Evolutionary conservation across 2,113 vertebrate species (phyloP).

Genomic region (Corythaixoides concolor): DNA sequence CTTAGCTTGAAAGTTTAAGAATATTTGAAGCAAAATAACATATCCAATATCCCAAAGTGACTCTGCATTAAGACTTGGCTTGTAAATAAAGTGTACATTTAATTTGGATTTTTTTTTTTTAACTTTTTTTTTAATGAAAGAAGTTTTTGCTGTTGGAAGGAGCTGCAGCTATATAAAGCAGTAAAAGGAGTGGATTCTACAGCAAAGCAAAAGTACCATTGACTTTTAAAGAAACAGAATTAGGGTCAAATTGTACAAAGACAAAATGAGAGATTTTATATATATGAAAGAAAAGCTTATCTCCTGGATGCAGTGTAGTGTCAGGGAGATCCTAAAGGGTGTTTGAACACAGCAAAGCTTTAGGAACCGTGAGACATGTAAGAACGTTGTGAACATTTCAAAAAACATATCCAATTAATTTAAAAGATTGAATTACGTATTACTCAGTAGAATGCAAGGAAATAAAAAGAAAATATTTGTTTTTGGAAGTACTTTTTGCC

Average conservation of each 20-base stretch:
- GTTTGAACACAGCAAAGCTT: background rate
- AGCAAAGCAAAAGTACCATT: background rate
- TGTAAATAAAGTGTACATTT: background rate
- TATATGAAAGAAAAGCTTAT: background rate
- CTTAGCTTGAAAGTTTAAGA: constrained; percentile 14
- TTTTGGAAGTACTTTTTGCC: background rate
- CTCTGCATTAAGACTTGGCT: background rate
- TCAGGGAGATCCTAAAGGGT: background rate
- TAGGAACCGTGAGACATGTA: background rate
- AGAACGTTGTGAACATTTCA: background rate
- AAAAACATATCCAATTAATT: constrained; percentile 9
- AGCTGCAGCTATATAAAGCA: background rate
- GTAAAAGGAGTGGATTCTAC: background rate
- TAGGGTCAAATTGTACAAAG: background rate
- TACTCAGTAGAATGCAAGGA: constrained; percentile 11
- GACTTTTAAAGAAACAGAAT: background rate
- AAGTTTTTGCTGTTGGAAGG: background rate
- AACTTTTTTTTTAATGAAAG: background rate
- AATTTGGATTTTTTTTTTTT: background rate
- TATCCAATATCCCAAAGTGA: constrained; percentile 28
- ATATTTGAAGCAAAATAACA: constrained; percentile 19
- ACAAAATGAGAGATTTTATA: background rate
- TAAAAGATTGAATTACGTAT: constrained; percentile 7
- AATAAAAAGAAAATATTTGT: background rate
- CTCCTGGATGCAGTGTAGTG: background rate